These are phyloP conservation scores for Coecobrya sp. DNA, from an alignment of 2,888 invertebrate species.

Conservation along the genomic window DNA sequence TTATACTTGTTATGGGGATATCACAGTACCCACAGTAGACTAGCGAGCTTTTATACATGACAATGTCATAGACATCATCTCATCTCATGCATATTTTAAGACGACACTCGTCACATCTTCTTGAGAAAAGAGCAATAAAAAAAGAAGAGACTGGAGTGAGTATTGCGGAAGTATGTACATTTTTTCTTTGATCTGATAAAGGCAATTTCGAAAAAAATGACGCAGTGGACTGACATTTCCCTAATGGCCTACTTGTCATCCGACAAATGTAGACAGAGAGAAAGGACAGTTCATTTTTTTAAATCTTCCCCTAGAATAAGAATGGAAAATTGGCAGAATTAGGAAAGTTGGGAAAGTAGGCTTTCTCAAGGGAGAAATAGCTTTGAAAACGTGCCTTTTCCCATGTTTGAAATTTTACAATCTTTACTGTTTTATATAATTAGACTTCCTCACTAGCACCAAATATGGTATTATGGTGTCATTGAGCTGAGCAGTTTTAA, in stretches of 20 bases:
- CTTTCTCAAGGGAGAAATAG: constrained; percentile 64
- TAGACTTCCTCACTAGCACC: too few species aligned
- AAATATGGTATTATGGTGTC: too few species aligned
- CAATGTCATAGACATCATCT: constrained; percentile 26
- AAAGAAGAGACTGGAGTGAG: not conserved
- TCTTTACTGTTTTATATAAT: too few species aligned
- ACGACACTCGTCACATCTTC: not conserved
- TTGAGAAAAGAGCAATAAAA: not conserved
- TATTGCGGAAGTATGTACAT: too few species aligned
- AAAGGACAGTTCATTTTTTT: too few species aligned
- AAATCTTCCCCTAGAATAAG: too few species aligned
- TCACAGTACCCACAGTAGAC: too few species aligned
- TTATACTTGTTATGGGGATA: too few species aligned
- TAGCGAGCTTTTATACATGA: too few species aligned
- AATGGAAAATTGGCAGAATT: too few species aligned
- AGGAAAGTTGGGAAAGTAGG: too few species aligned
- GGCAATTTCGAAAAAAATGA: constrained; percentile 46
- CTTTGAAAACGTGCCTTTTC: constrained; percentile 26
- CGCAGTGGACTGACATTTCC: constrained; percentile 68
- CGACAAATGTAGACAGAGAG: not conserved
- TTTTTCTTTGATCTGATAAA: constrained; percentile 60
- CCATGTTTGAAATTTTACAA: not conserved
- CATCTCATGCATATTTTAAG: constrained; percentile 36
- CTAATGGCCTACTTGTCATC: constrained; percentile 72
- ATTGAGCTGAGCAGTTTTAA: too few species aligned